These are phyloP conservation scores for Pangasianodon gigas DNA, from an alignment of 2,113 vertebrate genomes.

Conservation along the genomic window DNA sequence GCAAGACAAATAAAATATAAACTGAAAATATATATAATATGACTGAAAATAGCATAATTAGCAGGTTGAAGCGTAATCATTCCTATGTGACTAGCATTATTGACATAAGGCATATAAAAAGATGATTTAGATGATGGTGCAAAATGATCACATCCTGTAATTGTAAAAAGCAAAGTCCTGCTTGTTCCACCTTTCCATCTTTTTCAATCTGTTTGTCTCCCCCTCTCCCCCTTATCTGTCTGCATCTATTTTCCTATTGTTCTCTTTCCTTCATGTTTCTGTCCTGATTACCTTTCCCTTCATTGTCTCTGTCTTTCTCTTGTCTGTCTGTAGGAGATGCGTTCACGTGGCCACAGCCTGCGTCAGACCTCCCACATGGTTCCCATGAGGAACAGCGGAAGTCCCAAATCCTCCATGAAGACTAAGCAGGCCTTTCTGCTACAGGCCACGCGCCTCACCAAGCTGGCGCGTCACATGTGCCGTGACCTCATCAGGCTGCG, in stretches of 20 bases:
- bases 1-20: background rate
- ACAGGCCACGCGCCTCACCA: conserved; percentile 94
- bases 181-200: background rate
- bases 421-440: conserved; percentile 96
- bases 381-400: conserved; percentile 89
- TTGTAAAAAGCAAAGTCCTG: background rate
- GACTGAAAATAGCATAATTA: background rate
- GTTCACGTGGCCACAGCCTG: conserved; percentile 81
- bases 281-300: background rate
- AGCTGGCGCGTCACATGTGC: conserved; percentile 97
- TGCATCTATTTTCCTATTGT: background rate
- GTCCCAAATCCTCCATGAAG: conserved; percentile 95
- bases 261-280: background rate
- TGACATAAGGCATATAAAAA: background rate
- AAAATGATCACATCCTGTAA: background rate
- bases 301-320: background rate
- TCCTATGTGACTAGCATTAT: background rate
- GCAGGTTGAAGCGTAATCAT: background rate
- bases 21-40: background rate
- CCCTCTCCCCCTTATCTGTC: background rate
- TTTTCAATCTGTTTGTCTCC: background rate
- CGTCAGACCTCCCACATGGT: conserved; percentile 90
- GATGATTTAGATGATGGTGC: background rate
- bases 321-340: conserved; percentile 76
- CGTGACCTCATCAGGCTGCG: conserved; percentile 94